Conservation (phyloP, 2,797 vertebrate genomes). For the Benthosema pterotum region DNA sequence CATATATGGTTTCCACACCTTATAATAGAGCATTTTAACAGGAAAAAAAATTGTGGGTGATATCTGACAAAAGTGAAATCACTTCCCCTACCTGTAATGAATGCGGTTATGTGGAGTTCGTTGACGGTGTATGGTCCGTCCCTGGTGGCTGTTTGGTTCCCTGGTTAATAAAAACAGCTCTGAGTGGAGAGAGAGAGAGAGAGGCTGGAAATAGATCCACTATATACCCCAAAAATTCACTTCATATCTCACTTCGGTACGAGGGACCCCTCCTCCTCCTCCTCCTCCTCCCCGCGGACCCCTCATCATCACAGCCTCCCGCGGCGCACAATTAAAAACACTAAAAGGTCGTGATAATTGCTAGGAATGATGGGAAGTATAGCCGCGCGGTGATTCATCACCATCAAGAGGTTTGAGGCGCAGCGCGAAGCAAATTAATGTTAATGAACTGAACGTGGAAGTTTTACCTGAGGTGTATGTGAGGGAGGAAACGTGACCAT, state of each 20-base stretch:
- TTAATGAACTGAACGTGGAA: conserved; percentile 35
- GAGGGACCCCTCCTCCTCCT: too few species aligned
- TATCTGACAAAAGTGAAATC: too few species aligned
- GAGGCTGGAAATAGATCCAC: conserved; percentile 47
- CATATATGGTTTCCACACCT: too few species aligned
- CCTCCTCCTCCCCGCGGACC: conserved; percentile 46
- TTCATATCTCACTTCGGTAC: conserved; percentile 27
- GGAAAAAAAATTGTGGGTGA: too few species aligned
- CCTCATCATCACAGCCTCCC: conserved; percentile 33
- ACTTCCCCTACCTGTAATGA: too few species aligned
- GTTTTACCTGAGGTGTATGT: conserved; percentile 6
- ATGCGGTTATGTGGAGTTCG: conserved; percentile 25
- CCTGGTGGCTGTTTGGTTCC: background rate
- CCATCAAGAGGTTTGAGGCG: too few species aligned
- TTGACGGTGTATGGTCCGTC: conserved; percentile 28
- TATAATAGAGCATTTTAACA: too few species aligned
- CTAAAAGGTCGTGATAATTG: conserved; percentile 68
- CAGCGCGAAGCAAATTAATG: conserved; percentile 16
- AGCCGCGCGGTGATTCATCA: conserved; percentile 65
- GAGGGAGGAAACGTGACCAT: too few species aligned
- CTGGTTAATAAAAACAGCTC: conserved; percentile 34
- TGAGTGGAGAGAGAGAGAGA: too few species aligned
- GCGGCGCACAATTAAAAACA: conserved; percentile 56
- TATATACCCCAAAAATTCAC: conserved; percentile 28
- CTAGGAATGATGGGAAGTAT: conserved; percentile 48